These are phyloP conservation scores for Nasonia giraulti DNA, from an alignment of 1,140 invertebrate genomes.

Conservation along the genomic window DNA sequence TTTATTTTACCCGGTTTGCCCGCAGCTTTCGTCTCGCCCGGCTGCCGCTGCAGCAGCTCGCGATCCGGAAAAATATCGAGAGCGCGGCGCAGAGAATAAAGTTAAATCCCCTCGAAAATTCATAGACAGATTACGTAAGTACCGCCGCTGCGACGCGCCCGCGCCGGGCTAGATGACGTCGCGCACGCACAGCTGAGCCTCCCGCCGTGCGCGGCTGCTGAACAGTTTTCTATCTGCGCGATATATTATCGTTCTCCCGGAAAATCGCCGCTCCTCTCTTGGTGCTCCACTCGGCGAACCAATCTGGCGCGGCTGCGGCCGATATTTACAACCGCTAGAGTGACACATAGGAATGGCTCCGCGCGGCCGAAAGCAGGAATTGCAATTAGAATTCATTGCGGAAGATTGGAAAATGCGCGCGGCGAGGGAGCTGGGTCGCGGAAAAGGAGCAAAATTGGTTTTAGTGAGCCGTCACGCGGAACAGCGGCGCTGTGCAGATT, in stretches of 20 bases:
- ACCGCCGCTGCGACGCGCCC: not conserved
- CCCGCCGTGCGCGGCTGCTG: too few species aligned
- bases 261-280: not conserved
- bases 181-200: too few species aligned
- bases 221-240: not conserved
- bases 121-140: not conserved
- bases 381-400: not conserved
- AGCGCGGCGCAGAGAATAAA: not conserved
- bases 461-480: not conserved
- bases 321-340: not conserved
- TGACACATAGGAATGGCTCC: not conserved
- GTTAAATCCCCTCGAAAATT: slow-evolving; percentile 1
- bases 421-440: too few species aligned
- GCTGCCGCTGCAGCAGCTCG: not conserved
- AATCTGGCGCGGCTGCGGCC: not conserved
- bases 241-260: not conserved
- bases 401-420: not conserved
- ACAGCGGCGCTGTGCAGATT: not conserved
- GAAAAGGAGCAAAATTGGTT: not conserved
- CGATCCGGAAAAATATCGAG: not conserved
- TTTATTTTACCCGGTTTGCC: not conserved
- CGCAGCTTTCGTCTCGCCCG: not conserved
- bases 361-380: not conserved
- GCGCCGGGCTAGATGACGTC: too few species aligned
- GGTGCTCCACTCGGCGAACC: not conserved